Percentiles rank a stretch among this genome's conserved stretches.
phyloP scores from a whole-genome alignment of 1,140 invertebrate genomes.

The Dendrolimus punctatus region DNA sequence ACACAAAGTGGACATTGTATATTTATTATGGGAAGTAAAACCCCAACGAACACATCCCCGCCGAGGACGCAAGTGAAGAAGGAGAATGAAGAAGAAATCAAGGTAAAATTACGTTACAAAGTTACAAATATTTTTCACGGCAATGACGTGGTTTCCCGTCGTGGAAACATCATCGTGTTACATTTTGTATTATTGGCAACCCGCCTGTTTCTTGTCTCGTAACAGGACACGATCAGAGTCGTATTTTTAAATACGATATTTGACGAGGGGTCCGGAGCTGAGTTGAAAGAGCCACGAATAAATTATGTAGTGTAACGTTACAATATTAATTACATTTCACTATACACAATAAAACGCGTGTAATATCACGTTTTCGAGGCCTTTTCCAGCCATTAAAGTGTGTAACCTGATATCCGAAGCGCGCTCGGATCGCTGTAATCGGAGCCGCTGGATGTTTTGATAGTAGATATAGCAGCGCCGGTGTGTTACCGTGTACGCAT shows the following conservation, averaged over 20 bases:
- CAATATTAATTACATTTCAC: slow-evolving; percentile 70
- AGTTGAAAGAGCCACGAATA: slow-evolving; percentile 46
- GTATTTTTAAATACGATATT: slow-evolving; percentile 69
- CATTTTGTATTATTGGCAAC: slow-evolving; percentile 49
- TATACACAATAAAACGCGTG: slow-evolving; percentile 69
- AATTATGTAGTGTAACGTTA: slow-evolving; percentile 63
- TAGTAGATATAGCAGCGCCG: slow-evolving; percentile 65
- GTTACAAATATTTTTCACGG: slow-evolving; percentile 31
- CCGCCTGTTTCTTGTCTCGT: slow-evolving; percentile 48
- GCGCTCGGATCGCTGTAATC: slow-evolving; percentile 70
- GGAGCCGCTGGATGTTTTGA: slow-evolving; percentile 69
- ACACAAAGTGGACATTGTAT: slow-evolving; percentile 19
- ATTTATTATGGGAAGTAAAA: slow-evolving; percentile 51
- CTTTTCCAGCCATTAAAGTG: slow-evolving; percentile 72
- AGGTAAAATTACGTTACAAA: slow-evolving; percentile 38
- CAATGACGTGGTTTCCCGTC: slow-evolving; percentile 48
- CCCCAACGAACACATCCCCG: slow-evolving; percentile 33
- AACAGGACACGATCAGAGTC: slow-evolving; percentile 48
- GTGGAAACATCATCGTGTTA: slow-evolving; percentile 43
- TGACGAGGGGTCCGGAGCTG: slow-evolving; percentile 31
- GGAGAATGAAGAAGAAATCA: slow-evolving; percentile 71
- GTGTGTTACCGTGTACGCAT: slow-evolving; percentile 51
- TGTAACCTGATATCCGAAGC: slow-evolving; percentile 68
- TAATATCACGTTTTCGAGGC: slow-evolving; percentile 71
- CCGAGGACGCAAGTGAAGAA: slow-evolving; percentile 62